Conservation (phyloP, 2,797 vertebrate genomes). For the Muscicapa striata region DNA sequence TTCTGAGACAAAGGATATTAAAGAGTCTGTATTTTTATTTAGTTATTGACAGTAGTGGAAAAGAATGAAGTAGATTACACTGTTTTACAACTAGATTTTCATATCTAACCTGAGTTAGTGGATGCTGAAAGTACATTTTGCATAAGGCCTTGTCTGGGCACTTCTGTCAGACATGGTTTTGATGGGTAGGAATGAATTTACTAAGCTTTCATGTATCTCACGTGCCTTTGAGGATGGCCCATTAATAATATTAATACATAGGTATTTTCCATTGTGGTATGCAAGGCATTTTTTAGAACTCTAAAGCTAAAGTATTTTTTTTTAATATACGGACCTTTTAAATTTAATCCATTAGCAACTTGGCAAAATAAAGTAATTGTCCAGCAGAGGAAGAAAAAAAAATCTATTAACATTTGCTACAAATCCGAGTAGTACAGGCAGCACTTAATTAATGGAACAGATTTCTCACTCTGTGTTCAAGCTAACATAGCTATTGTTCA, state of each 20-base stretch:
- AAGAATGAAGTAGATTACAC: background rate
- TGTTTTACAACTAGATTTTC: background rate
- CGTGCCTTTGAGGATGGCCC: background rate
- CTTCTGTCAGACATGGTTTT: background rate
- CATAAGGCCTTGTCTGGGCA: background rate
- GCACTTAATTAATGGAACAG: constrained; percentile 73
- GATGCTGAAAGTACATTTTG: background rate
- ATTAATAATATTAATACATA: constrained; percentile 56
- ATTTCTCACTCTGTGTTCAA: constrained; percentile 67
- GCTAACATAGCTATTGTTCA: constrained; percentile 67
- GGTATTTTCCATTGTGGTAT: constrained; percentile 46
- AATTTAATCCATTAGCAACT: constrained; percentile 65
- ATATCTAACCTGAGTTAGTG: background rate
- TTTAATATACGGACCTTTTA: constrained; percentile 14
- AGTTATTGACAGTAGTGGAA: background rate
- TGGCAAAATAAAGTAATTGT: constrained; percentile 74
- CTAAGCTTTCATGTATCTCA: background rate
- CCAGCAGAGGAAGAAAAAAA: constrained; percentile 45
- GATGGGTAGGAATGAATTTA: constrained; percentile 33
- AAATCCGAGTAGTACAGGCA: constrained; percentile 59
- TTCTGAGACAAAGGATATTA: background rate
- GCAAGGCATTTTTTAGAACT: constrained; percentile 47
- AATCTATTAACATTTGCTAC: constrained; percentile 72
- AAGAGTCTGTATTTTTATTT: background rate
- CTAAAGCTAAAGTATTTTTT: constrained; percentile 35